Evolutionary conservation across 53 echinoderm and acorn worm genomes (phyloP).

Genomic region (Patiria pectinifera): DNA sequence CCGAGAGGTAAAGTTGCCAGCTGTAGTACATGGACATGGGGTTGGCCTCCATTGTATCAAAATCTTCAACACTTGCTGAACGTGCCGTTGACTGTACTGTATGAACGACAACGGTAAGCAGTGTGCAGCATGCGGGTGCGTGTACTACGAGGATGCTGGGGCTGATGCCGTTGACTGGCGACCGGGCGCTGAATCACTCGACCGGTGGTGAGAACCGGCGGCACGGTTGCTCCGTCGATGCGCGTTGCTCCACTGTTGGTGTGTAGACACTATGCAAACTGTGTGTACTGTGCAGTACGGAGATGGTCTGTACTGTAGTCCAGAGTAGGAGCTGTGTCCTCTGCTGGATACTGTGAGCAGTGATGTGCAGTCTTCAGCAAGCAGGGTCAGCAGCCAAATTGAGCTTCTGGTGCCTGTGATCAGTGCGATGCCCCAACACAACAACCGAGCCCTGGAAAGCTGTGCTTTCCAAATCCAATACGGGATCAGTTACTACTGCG

Average conservation of each 20-base stretch:
- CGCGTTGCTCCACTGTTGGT: slow-evolving; percentile 1
- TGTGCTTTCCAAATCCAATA: no score
- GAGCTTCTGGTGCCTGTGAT: background rate
- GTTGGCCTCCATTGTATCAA: slow-evolving; percentile 79
- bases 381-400: background rate
- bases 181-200: slow-evolving; percentile 19
- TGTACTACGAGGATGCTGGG: background rate
- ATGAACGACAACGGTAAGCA: background rate
- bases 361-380: background rate
- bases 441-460: background rate
- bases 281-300: background rate
- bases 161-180: background rate
- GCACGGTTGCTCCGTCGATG: slow-evolving; percentile 9
- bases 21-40: slow-evolving; percentile 95
- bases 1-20: slow-evolving; percentile 94
- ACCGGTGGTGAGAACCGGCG: background rate
- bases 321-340: background rate
- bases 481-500: background rate
- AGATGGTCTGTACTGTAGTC: background rate
- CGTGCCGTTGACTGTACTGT: background rate
- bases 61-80: background rate
- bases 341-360: background rate
- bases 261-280: no score
- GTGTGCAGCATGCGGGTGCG: slow-evolving; percentile 7
- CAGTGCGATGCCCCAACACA: background rate